Evolutionary conservation across 2,888 invertebrate species (phyloP), one percentile per base, ranked within the genome.

Genomic region (Physocephala rufipes): DNA sequence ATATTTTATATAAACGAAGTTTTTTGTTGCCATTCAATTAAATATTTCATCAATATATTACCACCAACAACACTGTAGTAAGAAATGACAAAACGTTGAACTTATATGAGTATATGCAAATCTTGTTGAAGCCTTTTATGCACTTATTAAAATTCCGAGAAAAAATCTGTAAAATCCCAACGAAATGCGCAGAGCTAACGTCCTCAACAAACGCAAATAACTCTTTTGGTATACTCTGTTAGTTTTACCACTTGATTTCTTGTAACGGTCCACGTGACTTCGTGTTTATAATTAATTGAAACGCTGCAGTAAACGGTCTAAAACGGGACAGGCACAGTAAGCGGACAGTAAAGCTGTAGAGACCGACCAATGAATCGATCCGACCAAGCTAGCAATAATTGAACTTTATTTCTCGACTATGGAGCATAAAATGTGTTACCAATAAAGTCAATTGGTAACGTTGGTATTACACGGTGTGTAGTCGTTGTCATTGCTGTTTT

Each of bases 401-500:
- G 62, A 30, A 66, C 55, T 53, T 36, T 36, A 66, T n/a, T 66
- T 43, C 36, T 36, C 66, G 55, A 43, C 55, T 47, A 43, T 43
- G 21, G n/a, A n/a, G n/a, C n/a, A n/a, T n/a, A n/a, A n/a, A n/a
- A n/a, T n/a, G n/a, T n/a, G n/a, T n/a, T n/a, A n/a, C n/a, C 43
- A 43, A 67, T 55, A 45, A 67, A 58, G 67, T 67, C 55, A 55
- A 43, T n/a, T 65, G 45, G n/a, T n/a, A n/a, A 53, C 28, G 26
- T 28, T 49, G 43, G 47, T 45, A 51, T 64, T 51, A 66, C 49
- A 71, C 53, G 24, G 45, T 2, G 26, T 2, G 21, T 55, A 19
- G 55, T 67, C n/a, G 51, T 66, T 28, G 67, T 24, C 67, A 67
- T 70, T 75, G 24, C 30, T 55, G 43, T 71, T 67, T 16, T n/a